A percentile compares a stretch with the other conserved stretches of the same genome.
Evolutionary conservation across 2,113 vertebrate genomes (phyloP).

Genomic region (Geothlypis trichas): DNA sequence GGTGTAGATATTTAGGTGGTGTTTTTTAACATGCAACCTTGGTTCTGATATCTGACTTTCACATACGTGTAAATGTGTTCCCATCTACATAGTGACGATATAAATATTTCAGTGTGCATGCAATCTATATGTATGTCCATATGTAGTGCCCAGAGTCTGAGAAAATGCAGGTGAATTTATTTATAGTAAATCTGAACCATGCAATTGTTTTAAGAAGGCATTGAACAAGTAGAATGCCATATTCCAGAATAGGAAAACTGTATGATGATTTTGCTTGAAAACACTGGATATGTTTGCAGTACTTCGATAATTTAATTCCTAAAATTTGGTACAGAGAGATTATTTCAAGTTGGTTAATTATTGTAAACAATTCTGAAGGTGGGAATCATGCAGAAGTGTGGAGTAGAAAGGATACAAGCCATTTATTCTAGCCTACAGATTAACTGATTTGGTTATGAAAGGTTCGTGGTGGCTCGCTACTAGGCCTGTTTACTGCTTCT

Average conservation of each 20-base stretch:
- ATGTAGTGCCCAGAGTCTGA: neutral
- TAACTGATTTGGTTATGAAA: neutral
- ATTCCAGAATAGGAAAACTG: neutral
- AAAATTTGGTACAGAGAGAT: neutral
- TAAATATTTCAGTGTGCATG: neutral
- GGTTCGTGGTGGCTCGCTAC: neutral
- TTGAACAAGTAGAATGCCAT: slow-evolving; percentile 34
- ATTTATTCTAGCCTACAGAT: slow-evolving; percentile 8
- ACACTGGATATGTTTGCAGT: neutral
- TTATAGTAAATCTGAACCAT: neutral
- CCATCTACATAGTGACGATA: neutral
- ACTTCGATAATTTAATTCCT: neutral
- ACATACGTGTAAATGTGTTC: neutral
- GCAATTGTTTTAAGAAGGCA: neutral
- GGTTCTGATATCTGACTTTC: neutral
- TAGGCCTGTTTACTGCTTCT: slow-evolving; percentile 52
- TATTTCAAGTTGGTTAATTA: neutral
- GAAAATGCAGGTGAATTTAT: neutral
- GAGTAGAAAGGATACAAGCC: neutral
- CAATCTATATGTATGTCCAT: neutral
- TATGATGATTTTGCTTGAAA: neutral
- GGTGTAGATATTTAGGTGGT: neutral
- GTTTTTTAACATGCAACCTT: neutral
- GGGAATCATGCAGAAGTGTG: slow-evolving; percentile 31
- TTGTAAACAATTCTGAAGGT: neutral